A percentile compares a stretch with the other conserved stretches of the same genome.
Conservation (phyloP, 2,797 vertebrate genomes). For the Austrolebias charrua region DNA sequence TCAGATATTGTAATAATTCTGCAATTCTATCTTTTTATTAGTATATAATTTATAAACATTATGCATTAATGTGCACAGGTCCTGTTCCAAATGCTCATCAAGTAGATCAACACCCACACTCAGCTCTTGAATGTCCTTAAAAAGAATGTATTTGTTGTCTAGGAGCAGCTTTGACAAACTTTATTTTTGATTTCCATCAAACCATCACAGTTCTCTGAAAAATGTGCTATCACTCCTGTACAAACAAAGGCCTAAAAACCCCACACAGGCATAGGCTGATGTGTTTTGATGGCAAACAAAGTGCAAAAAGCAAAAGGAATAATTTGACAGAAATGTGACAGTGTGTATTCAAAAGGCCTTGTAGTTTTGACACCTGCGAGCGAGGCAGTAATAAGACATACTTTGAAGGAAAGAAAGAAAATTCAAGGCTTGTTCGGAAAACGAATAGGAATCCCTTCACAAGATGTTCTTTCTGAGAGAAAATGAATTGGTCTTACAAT, state of each 20-base stretch:
- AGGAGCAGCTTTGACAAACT: slow-evolving; percentile 26
- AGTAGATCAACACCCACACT: neutral
- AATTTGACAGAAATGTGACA: slow-evolving; percentile 72
- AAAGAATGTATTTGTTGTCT: slow-evolving; percentile 52
- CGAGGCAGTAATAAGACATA: slow-evolving; percentile 64
- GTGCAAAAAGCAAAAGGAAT: slow-evolving; percentile 63
- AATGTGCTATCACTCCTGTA: slow-evolving; percentile 33
- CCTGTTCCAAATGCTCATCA: slow-evolving; percentile 16
- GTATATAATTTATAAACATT: neutral
- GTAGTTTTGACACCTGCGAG: slow-evolving; percentile 72
- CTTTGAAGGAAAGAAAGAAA: slow-evolving; percentile 76
- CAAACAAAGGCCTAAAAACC: slow-evolving; percentile 58
- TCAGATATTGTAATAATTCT: neutral
- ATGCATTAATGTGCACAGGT: neutral
- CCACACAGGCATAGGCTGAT: slow-evolving; percentile 51
- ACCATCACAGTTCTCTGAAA: slow-evolving; percentile 50
- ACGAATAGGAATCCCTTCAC: slow-evolving; percentile 46
- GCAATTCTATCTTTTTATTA: neutral
- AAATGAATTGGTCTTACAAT: slow-evolving; percentile 77
- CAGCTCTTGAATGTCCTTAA: slow-evolving; percentile 37
- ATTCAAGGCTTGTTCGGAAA: slow-evolving; percentile 69
- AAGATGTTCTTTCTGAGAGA: slow-evolving; percentile 68
- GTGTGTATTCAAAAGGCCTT: slow-evolving; percentile 61
- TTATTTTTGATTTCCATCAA: slow-evolving; percentile 66
- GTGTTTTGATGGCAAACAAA: slow-evolving; percentile 67